phyloP scores from a whole-genome alignment of 2,797 vertebrate species.

The Fundulus diaphanus region DNA sequence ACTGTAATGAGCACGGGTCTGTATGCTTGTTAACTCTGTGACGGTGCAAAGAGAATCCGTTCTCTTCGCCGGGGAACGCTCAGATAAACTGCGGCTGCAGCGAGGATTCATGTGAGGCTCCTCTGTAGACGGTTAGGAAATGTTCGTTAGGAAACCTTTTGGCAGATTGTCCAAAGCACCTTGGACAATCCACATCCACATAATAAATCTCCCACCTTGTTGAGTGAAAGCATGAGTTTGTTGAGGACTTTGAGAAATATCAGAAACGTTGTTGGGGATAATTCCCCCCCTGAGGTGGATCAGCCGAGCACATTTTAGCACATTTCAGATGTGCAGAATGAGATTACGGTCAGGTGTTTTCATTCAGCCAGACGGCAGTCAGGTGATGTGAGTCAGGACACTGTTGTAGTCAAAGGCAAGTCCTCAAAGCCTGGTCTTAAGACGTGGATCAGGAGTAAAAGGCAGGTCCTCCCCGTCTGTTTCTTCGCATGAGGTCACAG shows the following conservation, averaged over 20 bases:
- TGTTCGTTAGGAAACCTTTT: no score
- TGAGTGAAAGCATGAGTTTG: background rate
- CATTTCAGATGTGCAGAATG: background rate
- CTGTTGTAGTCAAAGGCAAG: background rate
- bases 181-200: no score
- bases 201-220: background rate
- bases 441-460: background rate
- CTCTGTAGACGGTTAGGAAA: no score
- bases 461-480: no score
- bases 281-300: background rate
- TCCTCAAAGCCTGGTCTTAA: background rate
- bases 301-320: background rate
- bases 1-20: background rate
- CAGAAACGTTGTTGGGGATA: background rate
- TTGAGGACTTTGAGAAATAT: background rate
- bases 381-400: background rate
- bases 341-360: constrained; percentile 9
- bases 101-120: background rate
- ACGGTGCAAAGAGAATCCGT: background rate
- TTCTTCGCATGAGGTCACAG: background rate
- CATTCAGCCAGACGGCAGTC: background rate
- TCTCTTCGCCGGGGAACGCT: background rate
- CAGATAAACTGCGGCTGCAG: background rate
- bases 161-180: background rate
- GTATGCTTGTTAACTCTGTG: background rate